Evolutionary conservation across 2,888 invertebrate species (phyloP).

Genomic region (Saturnia japonica): DNA sequence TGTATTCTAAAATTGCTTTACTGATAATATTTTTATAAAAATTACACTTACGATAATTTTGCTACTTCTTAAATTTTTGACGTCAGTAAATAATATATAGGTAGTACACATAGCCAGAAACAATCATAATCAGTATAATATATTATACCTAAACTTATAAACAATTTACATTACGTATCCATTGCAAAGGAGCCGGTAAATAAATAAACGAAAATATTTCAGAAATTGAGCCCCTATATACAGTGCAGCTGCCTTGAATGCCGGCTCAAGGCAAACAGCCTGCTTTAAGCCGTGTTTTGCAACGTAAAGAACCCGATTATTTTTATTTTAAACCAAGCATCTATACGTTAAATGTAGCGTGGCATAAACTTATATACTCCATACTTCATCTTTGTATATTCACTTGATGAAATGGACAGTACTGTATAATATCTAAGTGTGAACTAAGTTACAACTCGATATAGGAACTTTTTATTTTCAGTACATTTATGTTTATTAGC

Average conservation of each 20-base stretch:
- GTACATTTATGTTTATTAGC: too few relatives aligned
- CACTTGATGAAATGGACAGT: too few relatives aligned
- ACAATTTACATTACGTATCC: slow-evolving; percentile 27
- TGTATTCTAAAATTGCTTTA: neutral
- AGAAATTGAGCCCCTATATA: slow-evolving; percentile 66
- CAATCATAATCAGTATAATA: neutral
- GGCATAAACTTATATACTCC: slow-evolving; percentile 37
- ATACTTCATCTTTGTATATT: neutral
- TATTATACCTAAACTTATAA: neutral
- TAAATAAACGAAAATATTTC: slow-evolving; percentile 67
- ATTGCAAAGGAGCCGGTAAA: slow-evolving; percentile 65
- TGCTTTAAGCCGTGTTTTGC: slow-evolving; percentile 57
- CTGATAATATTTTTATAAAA: slow-evolving; percentile 16
- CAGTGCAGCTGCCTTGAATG: slow-evolving; percentile 50
- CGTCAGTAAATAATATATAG: too few relatives aligned
- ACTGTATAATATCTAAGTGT: neutral
- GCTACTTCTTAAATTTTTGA: neutral
- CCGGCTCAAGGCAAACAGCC: slow-evolving; percentile 72
- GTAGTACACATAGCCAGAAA: neutral
- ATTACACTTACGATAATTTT: too few relatives aligned
- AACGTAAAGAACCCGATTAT: slow-evolving; percentile 56
- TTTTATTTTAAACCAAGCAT: slow-evolving; percentile 36
- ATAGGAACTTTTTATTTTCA: neutral
- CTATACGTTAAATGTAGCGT: slow-evolving; percentile 43
- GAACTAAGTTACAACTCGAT: neutral